Percentiles rank a stretch among this genome's conserved stretches.
phyloP scores from a whole-genome alignment of 2,797 vertebrate species.

The Takifugu ocellatus region DNA sequence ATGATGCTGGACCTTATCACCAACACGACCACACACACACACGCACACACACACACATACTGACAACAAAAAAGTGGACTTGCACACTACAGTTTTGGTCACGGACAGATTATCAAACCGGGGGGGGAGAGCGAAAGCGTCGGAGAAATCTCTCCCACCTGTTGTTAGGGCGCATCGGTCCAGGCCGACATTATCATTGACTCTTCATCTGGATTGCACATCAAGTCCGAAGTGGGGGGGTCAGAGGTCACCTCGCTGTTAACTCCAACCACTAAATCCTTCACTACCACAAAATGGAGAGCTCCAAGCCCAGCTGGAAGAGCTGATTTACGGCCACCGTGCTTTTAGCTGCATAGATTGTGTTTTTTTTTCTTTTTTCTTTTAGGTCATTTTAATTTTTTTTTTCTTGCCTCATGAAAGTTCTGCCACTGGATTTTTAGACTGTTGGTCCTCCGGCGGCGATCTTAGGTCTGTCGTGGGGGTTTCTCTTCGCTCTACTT shows the following conservation, averaged over 20 bases:
- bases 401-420: slow-evolving; percentile 61
- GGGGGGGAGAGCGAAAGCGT: slow-evolving; percentile 22
- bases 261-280: slow-evolving; percentile 40
- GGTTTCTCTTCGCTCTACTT: slow-evolving; percentile 48
- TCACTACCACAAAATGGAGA: slow-evolving; percentile 50
- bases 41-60: background rate
- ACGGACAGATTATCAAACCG: slow-evolving; percentile 35
- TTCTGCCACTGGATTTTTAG: slow-evolving; percentile 74
- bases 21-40: slow-evolving; percentile 19
- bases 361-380: slow-evolving; percentile 16
- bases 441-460: slow-evolving; percentile 50
- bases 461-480: slow-evolving; percentile 45
- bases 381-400: slow-evolving; percentile 19
- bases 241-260: slow-evolving; percentile 31
- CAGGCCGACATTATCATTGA: slow-evolving; percentile 35
- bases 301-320: slow-evolving; percentile 62
- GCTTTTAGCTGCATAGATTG: slow-evolving; percentile 53
- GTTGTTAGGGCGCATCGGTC: slow-evolving; percentile 31
- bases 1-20: slow-evolving; percentile 63
- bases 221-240: slow-evolving; percentile 33
- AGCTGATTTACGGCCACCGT: slow-evolving; percentile 54
- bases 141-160: slow-evolving; percentile 30
- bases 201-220: slow-evolving; percentile 35
- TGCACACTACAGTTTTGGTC: slow-evolving; percentile 49
- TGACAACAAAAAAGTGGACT: slow-evolving; percentile 17